Percentiles rank a stretch among this genome's conserved stretches.
Conservation (phyloP, 53 echinoderm and acorn worm species). For the Temnopleurus reevesii region DNA sequence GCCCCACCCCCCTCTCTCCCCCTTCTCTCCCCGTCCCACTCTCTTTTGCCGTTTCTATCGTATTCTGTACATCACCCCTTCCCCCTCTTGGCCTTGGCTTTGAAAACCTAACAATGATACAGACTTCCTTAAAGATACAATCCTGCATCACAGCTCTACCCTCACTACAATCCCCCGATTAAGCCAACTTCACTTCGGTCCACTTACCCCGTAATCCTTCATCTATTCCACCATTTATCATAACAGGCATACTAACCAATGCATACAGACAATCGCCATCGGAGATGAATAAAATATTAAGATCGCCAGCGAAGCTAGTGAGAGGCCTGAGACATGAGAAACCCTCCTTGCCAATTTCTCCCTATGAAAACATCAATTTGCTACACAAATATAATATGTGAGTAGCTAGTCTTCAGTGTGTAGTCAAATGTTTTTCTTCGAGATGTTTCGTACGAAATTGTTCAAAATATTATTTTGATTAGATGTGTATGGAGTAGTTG, state of each 20-base stretch:
- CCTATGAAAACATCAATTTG: background rate
- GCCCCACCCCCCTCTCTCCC: background rate
- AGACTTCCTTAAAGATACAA: background rate
- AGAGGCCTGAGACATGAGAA: background rate
- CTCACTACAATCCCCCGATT: background rate
- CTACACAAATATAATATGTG: background rate
- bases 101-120: background rate
- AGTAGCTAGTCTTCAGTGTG: background rate
- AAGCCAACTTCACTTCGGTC: conserved; percentile 19
- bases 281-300: background rate
- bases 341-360: background rate
- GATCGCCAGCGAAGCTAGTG: background rate
- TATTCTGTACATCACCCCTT: no score
- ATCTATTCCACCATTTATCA: conserved; percentile 21
- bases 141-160: background rate
- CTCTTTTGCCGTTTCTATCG: background rate
- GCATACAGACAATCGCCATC: background rate
- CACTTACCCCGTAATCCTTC: conserved; percentile 3
- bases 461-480: no score
- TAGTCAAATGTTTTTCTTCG: no score
- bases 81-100: background rate
- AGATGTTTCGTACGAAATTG: no score
- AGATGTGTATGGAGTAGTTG: no score
- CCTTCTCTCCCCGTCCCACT: background rate
- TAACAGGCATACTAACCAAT: background rate